Evolutionary conservation across 2,113 vertebrate species (phyloP).

Genomic region (Carassius auratus): DNA sequence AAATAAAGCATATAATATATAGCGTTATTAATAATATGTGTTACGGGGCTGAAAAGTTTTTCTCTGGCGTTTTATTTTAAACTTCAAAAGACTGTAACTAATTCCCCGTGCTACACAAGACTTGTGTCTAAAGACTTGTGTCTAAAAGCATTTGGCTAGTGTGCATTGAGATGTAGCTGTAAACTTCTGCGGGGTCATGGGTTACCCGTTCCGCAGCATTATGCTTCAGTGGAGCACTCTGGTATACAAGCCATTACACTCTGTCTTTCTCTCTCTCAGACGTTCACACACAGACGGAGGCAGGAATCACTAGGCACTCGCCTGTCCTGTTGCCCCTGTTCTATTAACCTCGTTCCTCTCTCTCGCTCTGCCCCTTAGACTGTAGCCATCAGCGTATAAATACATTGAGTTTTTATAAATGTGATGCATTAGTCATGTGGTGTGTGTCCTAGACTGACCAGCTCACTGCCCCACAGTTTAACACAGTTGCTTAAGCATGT

Average conservation of each 20-base stretch:
- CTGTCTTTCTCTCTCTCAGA: not conserved
- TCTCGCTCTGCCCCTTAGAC: conserved; percentile 26
- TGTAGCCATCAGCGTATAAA: conserved; percentile 34
- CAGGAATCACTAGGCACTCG: not conserved
- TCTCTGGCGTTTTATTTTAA: too few relatives aligned
- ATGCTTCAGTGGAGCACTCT: conserved; percentile 18
- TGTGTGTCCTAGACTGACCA: not conserved
- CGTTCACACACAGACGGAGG: not conserved
- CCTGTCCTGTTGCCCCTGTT: conserved; percentile 4
- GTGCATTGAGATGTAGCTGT: conserved; percentile 11
- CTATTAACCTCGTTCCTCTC: conserved; percentile 25
- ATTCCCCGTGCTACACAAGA: not conserved
- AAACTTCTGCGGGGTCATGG: conserved; percentile 20
- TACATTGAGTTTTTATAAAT: conserved; percentile 17
- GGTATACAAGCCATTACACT: not conserved
- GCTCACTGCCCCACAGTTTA: not conserved
- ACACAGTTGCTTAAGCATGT: not conserved
- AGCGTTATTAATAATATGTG: not conserved
- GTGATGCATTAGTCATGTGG: conserved; percentile 23
- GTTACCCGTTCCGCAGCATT: conserved; percentile 4
- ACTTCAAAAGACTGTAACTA: conserved; percentile 8
- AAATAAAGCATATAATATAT: not conserved
- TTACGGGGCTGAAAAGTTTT: not conserved
- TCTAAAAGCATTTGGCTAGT: conserved; percentile 23
- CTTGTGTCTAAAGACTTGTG: not conserved